phyloP scores from a whole-genome alignment of 2,113 vertebrate species.

The Otus sunia region DNA sequence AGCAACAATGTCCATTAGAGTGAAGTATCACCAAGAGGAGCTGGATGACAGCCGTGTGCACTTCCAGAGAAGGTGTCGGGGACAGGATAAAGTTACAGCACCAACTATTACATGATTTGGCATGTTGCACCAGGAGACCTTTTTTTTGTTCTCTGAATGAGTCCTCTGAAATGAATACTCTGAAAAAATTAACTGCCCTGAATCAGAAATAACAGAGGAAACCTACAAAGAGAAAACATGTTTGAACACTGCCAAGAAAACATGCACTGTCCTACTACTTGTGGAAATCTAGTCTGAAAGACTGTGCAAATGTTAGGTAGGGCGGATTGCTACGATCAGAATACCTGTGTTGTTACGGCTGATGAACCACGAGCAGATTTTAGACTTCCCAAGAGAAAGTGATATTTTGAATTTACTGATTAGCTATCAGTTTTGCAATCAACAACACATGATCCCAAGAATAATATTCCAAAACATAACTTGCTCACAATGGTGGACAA shows the following conservation, averaged over 20 bases:
- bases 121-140: background rate
- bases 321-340: rapidly evolving
- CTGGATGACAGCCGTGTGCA: background rate
- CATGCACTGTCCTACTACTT: background rate
- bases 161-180: background rate
- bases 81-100: background rate
- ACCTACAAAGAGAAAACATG: background rate
- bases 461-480: background rate
- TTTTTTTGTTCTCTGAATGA: background rate
- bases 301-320: background rate
- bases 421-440: background rate
- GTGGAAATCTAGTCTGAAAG: background rate
- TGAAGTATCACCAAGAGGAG: background rate
- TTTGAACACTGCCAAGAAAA: background rate
- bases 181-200: background rate
- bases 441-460: background rate
- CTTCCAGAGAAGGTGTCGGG: background rate
- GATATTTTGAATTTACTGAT: background rate
- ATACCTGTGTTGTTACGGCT: background rate
- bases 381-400: background rate
- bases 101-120: background rate
- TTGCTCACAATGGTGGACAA: background rate
- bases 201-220: background rate
- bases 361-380: background rate
- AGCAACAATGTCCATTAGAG: background rate